Percentiles rank a stretch among this genome's conserved stretches.
These are phyloP conservation scores for Chloropsis hardwickii DNA, from an alignment of 2,113 vertebrate species.

Conservation along the genomic window DNA sequence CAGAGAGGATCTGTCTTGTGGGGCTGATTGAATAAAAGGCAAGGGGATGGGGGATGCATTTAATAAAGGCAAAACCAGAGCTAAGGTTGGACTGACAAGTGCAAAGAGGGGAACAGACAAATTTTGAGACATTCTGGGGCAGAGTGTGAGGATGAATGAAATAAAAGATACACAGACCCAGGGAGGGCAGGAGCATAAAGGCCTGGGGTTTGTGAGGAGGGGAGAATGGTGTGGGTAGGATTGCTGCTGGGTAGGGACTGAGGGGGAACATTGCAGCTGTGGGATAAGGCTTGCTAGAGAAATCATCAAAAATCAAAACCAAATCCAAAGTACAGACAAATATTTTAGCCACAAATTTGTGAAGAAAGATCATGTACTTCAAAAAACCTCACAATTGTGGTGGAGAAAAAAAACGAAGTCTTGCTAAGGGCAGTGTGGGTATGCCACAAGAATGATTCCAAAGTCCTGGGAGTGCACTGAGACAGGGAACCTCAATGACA, in stretches of 20 bases:
- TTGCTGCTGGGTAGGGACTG: not conserved
- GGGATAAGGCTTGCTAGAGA: not conserved
- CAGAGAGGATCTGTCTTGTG: not conserved
- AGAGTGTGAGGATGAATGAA: not conserved
- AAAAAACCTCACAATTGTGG: rapidly evolving
- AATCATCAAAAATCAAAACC: not conserved
- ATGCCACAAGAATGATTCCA: not conserved
- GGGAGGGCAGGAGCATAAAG: not conserved
- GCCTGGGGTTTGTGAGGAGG: not conserved
- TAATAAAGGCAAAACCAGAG: not conserved
- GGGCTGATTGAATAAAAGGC: not conserved
- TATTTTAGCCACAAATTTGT: not conserved
- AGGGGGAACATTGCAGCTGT: not conserved
- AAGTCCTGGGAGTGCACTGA: not conserved
- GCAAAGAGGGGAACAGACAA: not conserved
- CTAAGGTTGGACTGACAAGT: not conserved
- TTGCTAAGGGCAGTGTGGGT: not conserved
- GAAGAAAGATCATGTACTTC: not conserved
- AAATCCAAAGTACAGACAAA: not conserved
- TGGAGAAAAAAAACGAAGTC: not conserved
- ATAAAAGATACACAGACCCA: not conserved
- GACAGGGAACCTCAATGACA: not conserved
- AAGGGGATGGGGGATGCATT: not conserved
- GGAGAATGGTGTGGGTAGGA: not conserved
- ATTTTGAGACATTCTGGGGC: not conserved